Evolutionary conservation across 2,113 vertebrate genomes (phyloP).

Genomic region (Pomatorhinus ruficollis): DNA sequence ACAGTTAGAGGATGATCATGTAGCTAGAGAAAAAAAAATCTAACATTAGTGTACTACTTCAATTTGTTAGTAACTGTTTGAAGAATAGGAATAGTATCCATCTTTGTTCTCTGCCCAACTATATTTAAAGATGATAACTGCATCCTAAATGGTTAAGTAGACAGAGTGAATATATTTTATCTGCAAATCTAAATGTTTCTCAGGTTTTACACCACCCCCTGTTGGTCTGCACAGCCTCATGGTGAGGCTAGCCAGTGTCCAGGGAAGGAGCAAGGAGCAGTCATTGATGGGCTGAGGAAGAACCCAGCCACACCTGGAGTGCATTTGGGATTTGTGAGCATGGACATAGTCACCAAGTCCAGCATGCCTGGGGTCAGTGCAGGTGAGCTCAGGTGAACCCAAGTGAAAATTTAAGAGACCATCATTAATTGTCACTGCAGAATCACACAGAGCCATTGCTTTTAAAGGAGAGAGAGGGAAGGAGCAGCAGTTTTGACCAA

Average conservation of each 20-base stretch:
- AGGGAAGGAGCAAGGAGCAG: neutral
- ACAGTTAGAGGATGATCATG: neutral
- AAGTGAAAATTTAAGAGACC: neutral
- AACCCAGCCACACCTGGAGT: neutral
- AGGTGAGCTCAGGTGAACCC: neutral
- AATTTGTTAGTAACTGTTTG: neutral
- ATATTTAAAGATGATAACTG: neutral
- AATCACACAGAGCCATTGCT: neutral
- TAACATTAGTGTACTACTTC: neutral
- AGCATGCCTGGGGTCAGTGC: neutral
- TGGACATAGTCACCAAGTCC: neutral
- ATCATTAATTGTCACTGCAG: neutral
- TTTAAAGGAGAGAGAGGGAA: neutral
- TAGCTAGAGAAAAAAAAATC: neutral
- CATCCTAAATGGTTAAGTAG: neutral
- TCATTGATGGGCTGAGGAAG: neutral
- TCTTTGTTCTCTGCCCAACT: neutral
- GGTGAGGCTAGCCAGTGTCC: accelerated
- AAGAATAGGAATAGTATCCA: neutral
- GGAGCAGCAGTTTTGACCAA: accelerated
- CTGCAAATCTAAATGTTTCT: neutral
- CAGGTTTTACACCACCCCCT: neutral
- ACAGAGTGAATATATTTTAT: neutral
- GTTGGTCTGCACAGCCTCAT: neutral
- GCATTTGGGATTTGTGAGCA: neutral